Evolutionary conservation across 2,797 vertebrate genomes (phyloP), one percentile per base, ranked within the genome.

Genomic region (Limnodromus scolopaceus): DNA sequence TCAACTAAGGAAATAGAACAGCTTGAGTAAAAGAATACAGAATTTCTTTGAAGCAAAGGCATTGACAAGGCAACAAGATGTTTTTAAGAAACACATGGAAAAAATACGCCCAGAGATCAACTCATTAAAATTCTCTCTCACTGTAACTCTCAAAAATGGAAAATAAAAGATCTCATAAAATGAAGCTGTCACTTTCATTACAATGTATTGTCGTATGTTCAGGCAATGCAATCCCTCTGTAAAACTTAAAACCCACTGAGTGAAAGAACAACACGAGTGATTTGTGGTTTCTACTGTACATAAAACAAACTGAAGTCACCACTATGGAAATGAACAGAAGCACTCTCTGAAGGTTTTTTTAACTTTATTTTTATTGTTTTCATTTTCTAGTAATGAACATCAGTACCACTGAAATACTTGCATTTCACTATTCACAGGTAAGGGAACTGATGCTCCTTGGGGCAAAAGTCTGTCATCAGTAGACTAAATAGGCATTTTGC

Each of bases 71-170:
- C 30, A 92, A 75, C 0, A 17, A 79, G 51, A 82, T 7, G 0
- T n/a, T 82, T 80, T 87, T n/a, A 36, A 87, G 68, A 95, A 77
- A 64, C 25, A 46, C 34, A 24, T 13, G 39, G 65, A 66, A 95
- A 87, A 93, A 95, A 84, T 30, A 84, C 22, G 61, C 72, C n/a
- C 71, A 70, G 60, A 81, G 34, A 64, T 74, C 60, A 94, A 84
- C 34, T n/a, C 45, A 78, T 85, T 95, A 60, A 81, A 78, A 91
- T 89, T 78, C 57, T 85, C 71, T 70, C 39, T 78, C 60, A 30
- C 55, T 83, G 39, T 30, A 87, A 81, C 49, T 83, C 75, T 78
- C 39, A 70, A 87, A 93, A 89, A 25, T 9, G 12, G 55, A 81
- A 93, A 54, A 75, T 28, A 57, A 49, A 89, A 81, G 12, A 84